phyloP scores from a whole-genome alignment of 2,888 invertebrate species.

The Hedychridium roseum region DNA sequence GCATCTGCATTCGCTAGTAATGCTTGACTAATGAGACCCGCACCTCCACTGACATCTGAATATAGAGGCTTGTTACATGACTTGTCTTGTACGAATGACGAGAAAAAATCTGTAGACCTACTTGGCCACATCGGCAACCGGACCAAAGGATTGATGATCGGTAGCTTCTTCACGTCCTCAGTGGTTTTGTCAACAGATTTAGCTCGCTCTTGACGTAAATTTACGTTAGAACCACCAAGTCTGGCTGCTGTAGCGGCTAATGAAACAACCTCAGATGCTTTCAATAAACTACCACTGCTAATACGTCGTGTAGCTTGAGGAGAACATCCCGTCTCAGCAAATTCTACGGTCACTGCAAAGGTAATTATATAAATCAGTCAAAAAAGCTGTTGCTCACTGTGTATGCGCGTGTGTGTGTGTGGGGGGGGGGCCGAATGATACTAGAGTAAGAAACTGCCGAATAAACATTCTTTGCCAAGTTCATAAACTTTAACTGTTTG shows the following conservation, averaged over 20 bases:
- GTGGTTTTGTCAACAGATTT: conserved; percentile 70
- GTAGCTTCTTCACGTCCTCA: conserved; percentile 71
- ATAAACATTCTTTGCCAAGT: too few species aligned
- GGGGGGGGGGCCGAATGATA: too few species aligned
- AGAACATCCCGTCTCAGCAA: conserved; percentile 72
- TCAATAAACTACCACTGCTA: conserved; percentile 89
- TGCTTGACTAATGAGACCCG: conserved; percentile 94
- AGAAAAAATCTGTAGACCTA: conserved; percentile 59
- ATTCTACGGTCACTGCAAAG: conserved; percentile 62
- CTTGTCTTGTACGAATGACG: conserved; percentile 5
- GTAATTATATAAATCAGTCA: conserved; percentile 1
- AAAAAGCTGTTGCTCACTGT: too few species aligned
- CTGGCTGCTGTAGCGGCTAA: conserved; percentile 70
- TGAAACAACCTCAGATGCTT: conserved; percentile 73
- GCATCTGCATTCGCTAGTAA: conserved; percentile 95
- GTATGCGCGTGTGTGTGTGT: too few species aligned
- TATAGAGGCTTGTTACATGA: conserved; percentile 4
- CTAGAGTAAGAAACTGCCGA: too few species aligned
- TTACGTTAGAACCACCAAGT: conserved; percentile 60
- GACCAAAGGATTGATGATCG: conserved; percentile 90
- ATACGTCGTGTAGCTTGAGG: conserved; percentile 89
- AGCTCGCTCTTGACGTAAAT: conserved; percentile 52
- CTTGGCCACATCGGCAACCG: conserved; percentile 88
- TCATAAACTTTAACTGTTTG: too few species aligned
- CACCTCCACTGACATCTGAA: conserved; percentile 74